Evolutionary conservation across 1,140 invertebrate genomes (phyloP), one percentile per base, ranked within the genome.

Genomic region (Sinonovacula constricta): DNA sequence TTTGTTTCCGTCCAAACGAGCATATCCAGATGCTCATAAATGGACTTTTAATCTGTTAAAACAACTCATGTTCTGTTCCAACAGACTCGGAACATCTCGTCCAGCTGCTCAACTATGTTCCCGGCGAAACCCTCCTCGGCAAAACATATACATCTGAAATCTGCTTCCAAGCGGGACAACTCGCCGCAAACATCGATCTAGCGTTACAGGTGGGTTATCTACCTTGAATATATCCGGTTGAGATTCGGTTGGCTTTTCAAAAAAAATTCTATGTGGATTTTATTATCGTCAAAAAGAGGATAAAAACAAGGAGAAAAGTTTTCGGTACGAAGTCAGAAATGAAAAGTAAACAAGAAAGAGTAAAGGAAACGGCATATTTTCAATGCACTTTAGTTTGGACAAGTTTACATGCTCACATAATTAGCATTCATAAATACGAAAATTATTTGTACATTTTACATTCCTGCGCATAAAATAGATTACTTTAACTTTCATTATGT

Each of bases 121-220:
- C 75, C n/a, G 75, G 75, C 18, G 66, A 69, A 14, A 3, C 63
- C 15, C 33, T 78, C 15, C 39, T 54, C 5, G 59, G 57, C 4
- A 78, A 78, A 33, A 34, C 65, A 28, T 78, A 78, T 36, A 78
- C 75, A 39, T 4, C n/a, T n/a, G 24, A 62, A 4, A 18, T 78
- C 30, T 78, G 66, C 63, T 69, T 51, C 33, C 33, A 78, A 36
- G 66, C 63, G n/a, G 75, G 75, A n/a, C 36, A 63, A 26, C 26
- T 78, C 2, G 66, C 54, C 18, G 75, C 51, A 10, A 22, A 22
- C 18, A 28, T 78, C 0, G 67, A 68, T 30, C 56, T 15, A 24
- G 54, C 56, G 12, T 57, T 78, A 4, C 22, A 60, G 74, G 74
- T 77, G 30, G 18, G 39, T 45, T 45, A 18, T 45, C 39, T 45